Percentiles rank a stretch among this genome's conserved stretches.
phyloP scores from a whole-genome alignment of 2,113 vertebrate species.

The Brachionichthys hirsutus region DNA sequence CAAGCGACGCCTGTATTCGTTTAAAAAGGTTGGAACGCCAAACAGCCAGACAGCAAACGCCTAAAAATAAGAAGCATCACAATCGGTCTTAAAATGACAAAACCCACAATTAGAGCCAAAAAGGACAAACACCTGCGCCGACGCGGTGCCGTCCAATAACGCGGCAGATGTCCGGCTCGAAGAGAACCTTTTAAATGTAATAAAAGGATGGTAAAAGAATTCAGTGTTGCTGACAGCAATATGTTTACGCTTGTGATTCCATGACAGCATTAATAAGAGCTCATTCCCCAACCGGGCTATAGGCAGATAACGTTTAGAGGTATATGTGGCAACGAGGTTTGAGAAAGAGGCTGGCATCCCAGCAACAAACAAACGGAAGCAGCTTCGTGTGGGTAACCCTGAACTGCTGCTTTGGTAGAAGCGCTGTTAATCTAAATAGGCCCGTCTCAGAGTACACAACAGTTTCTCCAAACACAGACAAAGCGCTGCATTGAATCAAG shows the following conservation, averaged over 20 bases:
- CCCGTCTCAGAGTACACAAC: conserved; percentile 70
- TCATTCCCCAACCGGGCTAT: conserved; percentile 26
- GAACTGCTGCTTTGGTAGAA: conserved; percentile 96
- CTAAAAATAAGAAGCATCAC: conserved; percentile 2
- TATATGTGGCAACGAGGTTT: conserved; percentile 69
- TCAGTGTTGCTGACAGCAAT: conserved; percentile 34
- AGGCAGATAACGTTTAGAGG: conserved; percentile 68
- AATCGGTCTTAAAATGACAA: conserved; percentile 39
- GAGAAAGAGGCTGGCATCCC: conserved; percentile 39
- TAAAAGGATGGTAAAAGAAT: too few relatives aligned
- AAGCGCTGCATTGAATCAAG: conserved; percentile 22
- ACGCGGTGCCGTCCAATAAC: conserved; percentile 8
- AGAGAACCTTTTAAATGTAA: conserved; percentile 5
- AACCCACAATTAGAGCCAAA: conserved; percentile 44
- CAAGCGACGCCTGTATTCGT: conserved; percentile 85
- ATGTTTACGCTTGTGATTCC: conserved; percentile 50
- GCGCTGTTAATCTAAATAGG: conserved; percentile 83
- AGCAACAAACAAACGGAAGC: conserved; percentile 76
- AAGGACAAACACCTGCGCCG: conserved; percentile 27
- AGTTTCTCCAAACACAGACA: conserved; percentile 37
- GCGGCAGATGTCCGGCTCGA: conserved; percentile 29
- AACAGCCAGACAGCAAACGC: conserved; percentile 22
- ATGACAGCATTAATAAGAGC: conserved; percentile 22
- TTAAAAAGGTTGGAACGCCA: conserved; percentile 53
- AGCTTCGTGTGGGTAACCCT: conserved; percentile 87